These are phyloP conservation scores for Hippasteria phrygiana DNA, from an alignment of 53 echinoderm and acorn worm species.

Conservation along the genomic window DNA sequence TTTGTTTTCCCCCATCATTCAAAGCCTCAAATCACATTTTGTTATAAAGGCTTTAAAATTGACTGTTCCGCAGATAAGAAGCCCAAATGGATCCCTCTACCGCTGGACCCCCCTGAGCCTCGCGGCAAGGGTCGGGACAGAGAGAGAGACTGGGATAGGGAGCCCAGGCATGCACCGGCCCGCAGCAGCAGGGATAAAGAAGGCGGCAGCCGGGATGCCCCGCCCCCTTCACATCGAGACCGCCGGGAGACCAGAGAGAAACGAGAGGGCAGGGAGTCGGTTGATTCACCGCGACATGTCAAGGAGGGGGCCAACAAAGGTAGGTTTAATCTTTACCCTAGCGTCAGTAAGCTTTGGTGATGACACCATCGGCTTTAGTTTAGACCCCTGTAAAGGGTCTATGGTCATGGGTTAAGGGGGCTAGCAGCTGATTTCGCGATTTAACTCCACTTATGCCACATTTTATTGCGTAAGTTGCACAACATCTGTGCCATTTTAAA, in stretches of 20 bases:
- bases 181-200: constrained; percentile 56
- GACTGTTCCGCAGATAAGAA: constrained; percentile 78
- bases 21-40: too few species aligned
- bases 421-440: too few species aligned
- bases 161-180: constrained; percentile 43
- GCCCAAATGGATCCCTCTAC: constrained; percentile 95
- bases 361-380: too few species aligned
- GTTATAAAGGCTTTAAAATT: too few species aligned
- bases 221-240: constrained; percentile 50
- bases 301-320: constrained; percentile 65
- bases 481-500: too few species aligned
- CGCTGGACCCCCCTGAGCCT: constrained; percentile 80
- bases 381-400: too few species aligned
- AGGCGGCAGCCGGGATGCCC: constrained; percentile 33
- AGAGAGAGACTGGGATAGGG: constrained; percentile 54
- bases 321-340: neutral
- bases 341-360: too few species aligned
- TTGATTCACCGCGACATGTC: constrained; percentile 39
- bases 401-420: too few species aligned
- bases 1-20: too few species aligned
- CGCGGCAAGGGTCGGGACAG: constrained; percentile 71
- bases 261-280: constrained; percentile 46
- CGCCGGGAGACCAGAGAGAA: constrained; percentile 59
- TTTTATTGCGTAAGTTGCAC: too few species aligned
- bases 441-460: too few species aligned